Evolutionary conservation across 30 jellyfish, hydroid and myxozoan genomes (phyloP).

Genomic region (Haliclystus octoradiatus): DNA sequence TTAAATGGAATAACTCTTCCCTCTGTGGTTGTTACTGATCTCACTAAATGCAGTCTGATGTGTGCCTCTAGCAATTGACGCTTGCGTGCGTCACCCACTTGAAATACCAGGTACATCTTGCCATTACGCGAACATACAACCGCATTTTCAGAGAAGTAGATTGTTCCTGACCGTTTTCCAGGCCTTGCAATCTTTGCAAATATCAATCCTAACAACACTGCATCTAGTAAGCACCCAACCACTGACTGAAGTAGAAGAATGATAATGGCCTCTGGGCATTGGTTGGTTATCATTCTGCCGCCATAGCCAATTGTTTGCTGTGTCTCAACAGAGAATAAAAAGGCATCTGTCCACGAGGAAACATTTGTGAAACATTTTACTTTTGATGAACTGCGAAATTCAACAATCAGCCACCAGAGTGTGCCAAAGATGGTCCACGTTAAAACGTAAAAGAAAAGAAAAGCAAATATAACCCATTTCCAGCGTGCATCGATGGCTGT

Average conservation of each 20-base stretch:
- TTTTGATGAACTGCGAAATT: conserved; percentile 6
- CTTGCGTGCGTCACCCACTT: conserved; percentile 86
- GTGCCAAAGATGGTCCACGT: conserved; percentile 71
- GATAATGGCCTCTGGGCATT: conserved; percentile 71
- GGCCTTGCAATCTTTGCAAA: conserved; percentile 92
- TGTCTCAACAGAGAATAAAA: conserved; percentile 70
- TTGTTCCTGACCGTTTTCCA: conserved; percentile 68
- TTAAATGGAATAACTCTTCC: conserved; percentile 55
- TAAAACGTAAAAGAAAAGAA: conserved; percentile 32
- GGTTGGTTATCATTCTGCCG: conserved; percentile 48
- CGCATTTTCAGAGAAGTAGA: conserved; percentile 75
- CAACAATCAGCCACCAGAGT: conserved; percentile 75
- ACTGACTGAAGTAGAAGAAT: conserved; percentile 63
- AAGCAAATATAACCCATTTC: conserved; percentile 76
- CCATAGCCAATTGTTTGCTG: conserved; percentile 96
- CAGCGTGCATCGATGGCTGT: conserved; percentile 88
- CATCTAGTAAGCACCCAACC: conserved; percentile 58
- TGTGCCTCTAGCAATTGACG: conserved; percentile 82
- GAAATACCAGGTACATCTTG: conserved; percentile 65
- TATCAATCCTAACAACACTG: conserved; percentile 62
- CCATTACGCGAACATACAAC: conserved; percentile 69
- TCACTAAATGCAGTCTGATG: conserved; percentile 56
- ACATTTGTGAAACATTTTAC: conserved; percentile 48
- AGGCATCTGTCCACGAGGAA: conserved; percentile 54
- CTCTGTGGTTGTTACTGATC: conserved; percentile 65